Base-by-base conservation (phyloP, 2,888 invertebrate genomes). In the Acleris cristana region DNA sequence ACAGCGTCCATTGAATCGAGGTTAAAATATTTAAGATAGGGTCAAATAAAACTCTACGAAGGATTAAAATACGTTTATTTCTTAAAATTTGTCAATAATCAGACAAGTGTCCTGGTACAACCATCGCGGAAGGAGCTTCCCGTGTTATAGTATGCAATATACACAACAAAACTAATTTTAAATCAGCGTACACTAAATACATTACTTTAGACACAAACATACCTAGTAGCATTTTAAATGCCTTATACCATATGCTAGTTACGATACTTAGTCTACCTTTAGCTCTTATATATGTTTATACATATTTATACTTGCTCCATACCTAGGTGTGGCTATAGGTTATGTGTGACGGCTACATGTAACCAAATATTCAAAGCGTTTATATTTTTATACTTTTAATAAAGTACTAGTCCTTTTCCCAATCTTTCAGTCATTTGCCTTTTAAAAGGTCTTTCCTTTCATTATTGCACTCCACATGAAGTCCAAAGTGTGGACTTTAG, bases 1-100 rank as follows among this genome's bases (percentile, higher is more conserved):
- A 23, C 23, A 26, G 26, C 26, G 6, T 6, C 26, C 26, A 26
- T 26, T 2, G 7, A 26, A 56, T 3, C 8, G 44, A 51, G 26
- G 30, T 66, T 21, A 26, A 44, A 1, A 44, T 18, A 21, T n/a
- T n/a, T n/a, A n/a, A n/a, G n/a, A n/a, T n/a, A 57, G 49, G 61
- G 52, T 10, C 72, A 76, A 87, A 85, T 85, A 77, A 88, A 85
- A 87, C 82, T n/a, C 83, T 70, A 74, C 74, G 84, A 86, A 88
- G 88, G 88, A 88, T 88, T 88, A 89, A 88, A 89, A 89, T 89
- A 89, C 87, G 88, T 89, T 88, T 89, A 89, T 89, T 89, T 88
- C 85, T 88, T 89, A 89, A 86, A 89, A 88, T 89, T 87, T 88
- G 86, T 89, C 89, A 89, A 86, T 87, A 80, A 79, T 84, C 83